A percentile compares a stretch with the other conserved stretches of the same genome.
These are phyloP conservation scores for Gonatopus flavifemur DNA, from an alignment of 1,140 invertebrate genomes.

Conservation along the genomic window DNA sequence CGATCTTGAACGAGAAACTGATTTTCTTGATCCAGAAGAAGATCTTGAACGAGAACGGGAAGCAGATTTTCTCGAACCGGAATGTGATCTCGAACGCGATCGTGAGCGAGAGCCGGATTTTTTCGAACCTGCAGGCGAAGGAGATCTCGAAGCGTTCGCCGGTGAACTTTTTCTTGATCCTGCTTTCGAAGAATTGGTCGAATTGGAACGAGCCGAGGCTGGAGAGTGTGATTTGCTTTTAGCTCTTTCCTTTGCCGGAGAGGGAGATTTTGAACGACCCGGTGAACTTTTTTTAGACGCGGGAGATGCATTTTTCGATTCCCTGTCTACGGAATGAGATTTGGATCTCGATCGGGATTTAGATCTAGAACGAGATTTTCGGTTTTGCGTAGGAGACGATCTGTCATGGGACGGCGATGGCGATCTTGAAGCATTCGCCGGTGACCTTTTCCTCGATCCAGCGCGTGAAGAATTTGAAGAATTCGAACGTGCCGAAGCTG, in stretches of 20 bases:
- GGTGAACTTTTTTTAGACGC: constrained; percentile 4
- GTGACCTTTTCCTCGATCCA: constrained; percentile 11
- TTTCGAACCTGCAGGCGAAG: too few species aligned
- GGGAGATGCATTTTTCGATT: constrained; percentile 8
- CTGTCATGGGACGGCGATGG: constrained; percentile 2
- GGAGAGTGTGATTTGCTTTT: too few species aligned
- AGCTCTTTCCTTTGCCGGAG: too few species aligned
- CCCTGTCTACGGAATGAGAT: constrained; percentile 15
- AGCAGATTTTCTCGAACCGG: constrained; percentile 17
- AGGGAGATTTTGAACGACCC: constrained; percentile 12
- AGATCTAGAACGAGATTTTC: constrained; percentile 19
- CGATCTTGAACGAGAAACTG: constrained; percentile 15
- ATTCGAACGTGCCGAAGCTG: too few species aligned
- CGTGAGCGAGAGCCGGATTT: too few species aligned
- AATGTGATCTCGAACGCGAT: constrained; percentile 8
- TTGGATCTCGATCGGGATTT: constrained; percentile 21
- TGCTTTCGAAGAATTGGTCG: too few species aligned
- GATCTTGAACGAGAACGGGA: constrained; percentile 27
- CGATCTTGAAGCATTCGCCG: too few species aligned
- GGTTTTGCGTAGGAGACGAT: not conserved
- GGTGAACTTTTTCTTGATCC: constrained; percentile 12
- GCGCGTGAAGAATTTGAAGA: too few species aligned
- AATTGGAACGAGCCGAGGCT: too few species aligned
- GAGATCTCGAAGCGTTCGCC: too few species aligned
- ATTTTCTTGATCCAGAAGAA: constrained; percentile 15